Base-by-base conservation (phyloP, 2,797 vertebrate genomes). In the Pseudopleuronectes americanus region DNA sequence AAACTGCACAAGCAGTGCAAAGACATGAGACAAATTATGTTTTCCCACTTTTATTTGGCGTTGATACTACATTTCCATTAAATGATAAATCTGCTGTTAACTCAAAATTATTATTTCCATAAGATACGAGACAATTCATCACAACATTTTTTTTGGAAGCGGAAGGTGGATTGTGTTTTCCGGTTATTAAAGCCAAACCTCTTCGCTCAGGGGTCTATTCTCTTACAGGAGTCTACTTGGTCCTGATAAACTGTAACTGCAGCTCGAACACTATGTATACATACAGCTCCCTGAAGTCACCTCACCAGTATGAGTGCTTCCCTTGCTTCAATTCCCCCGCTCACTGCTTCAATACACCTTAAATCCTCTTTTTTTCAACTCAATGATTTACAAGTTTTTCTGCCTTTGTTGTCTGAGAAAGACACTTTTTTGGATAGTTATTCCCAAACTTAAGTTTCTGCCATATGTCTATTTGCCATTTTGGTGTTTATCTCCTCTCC, bases 291-390 rank as follows among this genome's bases (percentile, higher is more conserved):
- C 47, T 33, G 43, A 51, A 14, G 59, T 33, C 33, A 55, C n/a
- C 3, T 57, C 57, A 67, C 61, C 59, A 28, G 33, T 41, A 54
- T 61, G 19, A 56, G 6, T 0, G 2, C 17, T 55, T 14, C 17
- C 26, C 63, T 24, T 10, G 21, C 17, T 38, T 48, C 56, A 24
- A 57, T 81, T 68, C 47, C 43, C 38, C 17, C 23, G 24, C 28
- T 56, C 19, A 2, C 24, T 51, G 60, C 57, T 69, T 55, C 43
- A 66, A 13, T 38, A 59, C 76, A 81, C 21, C 16, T 68, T 21
- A 58, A 75, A 75, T 74, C 61, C 68, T 52, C 22, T 62, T 76
- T 75, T 74, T 74, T 45, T 43, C 61, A 73, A 70, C 63, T 82
- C 63, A 49, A 24, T 65, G 67, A 51, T 47, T 81, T 52, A 71